A percentile compares a stretch with the other conserved stretches of the same genome.
These are phyloP conservation scores for Drosophila lacteicornis DNA, from an alignment of 1,140 invertebrate species.

Conservation along the genomic window DNA sequence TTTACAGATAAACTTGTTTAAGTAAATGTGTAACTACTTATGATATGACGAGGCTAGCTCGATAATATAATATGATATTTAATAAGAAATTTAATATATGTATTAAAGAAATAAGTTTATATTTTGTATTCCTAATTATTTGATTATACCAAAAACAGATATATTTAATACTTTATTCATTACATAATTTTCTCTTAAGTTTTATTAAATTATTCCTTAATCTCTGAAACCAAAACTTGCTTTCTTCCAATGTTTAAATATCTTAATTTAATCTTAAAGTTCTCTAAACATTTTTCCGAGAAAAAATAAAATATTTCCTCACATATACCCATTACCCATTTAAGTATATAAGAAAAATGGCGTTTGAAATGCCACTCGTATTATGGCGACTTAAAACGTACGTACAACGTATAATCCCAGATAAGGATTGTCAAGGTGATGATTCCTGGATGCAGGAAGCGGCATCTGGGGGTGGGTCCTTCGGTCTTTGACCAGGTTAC, in stretches of 20 bases:
- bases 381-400: background rate
- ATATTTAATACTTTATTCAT: background rate
- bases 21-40: too few relatives aligned
- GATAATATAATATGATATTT: background rate
- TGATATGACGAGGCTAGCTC: background rate
- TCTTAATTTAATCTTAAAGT: background rate
- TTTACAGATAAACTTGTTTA: background rate
- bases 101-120: background rate
- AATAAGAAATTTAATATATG: background rate
- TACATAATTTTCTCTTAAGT: background rate
- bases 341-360: background rate
- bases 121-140: background rate
- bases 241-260: background rate
- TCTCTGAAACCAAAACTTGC: too few relatives aligned
- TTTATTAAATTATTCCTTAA: background rate
- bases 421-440: conserved; percentile 13
- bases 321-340: too few relatives aligned
- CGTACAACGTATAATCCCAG: conserved; percentile 4
- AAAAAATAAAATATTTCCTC: background rate
- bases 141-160: background rate
- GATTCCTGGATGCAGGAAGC: conserved; percentile 1
- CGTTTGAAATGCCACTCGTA: background rate
- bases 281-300: background rate
- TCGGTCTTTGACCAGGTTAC: conserved; percentile 47
- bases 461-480: background rate